Evolutionary conservation across 2,113 vertebrate species (phyloP), one percentile per base, ranked within the genome.

Genomic region (Tapirus terrestris): DNA sequence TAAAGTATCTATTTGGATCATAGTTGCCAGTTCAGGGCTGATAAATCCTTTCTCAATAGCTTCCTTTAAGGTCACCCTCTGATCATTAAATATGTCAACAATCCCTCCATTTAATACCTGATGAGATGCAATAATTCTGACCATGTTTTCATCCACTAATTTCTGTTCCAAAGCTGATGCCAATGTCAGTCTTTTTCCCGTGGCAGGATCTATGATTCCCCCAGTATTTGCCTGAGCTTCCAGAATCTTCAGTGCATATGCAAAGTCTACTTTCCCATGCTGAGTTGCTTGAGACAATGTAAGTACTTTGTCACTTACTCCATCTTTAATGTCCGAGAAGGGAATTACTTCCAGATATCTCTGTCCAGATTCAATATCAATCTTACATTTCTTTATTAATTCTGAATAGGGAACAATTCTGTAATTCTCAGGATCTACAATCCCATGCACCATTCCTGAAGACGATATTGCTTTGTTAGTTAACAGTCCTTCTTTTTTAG

Each of bases 351-450:
- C 99, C 88, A 99, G 98, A 77, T 99, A 99, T 88, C 99, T 99
- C 95, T 99, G 99, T 25, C 99, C 99, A 33, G 99, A 99, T 25
- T 99, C 98, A 27, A 99, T 94, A 89, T 99, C 99, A 68, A 99
- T 99, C 93, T 98, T 99, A 36, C 99, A 99, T 97, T 99, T 99
- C 95, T 99, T 99, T n/a, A 99, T 73, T 76, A 99, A 96, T 75
- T 99, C 99, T 0, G 98, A 99, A 95, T 99, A 99, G 33, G 99
- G 99, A 33, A 99, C 91, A 27, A 99, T 29, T 43, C 1, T 93
- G 61, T 98, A 99, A 70, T 72, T 99, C 81, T 99, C 98, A 0
- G 99, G 99, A 94, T 99, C 99, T 29, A 99, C 84, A 0, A 99
- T 91, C 0, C 99, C 99, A 77, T 98, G 97, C 16, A 95, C 98